Evolutionary conservation across 1,140 invertebrate species (phyloP), one percentile per base, ranked within the genome.

Genomic region (Capitella teleta): DNA sequence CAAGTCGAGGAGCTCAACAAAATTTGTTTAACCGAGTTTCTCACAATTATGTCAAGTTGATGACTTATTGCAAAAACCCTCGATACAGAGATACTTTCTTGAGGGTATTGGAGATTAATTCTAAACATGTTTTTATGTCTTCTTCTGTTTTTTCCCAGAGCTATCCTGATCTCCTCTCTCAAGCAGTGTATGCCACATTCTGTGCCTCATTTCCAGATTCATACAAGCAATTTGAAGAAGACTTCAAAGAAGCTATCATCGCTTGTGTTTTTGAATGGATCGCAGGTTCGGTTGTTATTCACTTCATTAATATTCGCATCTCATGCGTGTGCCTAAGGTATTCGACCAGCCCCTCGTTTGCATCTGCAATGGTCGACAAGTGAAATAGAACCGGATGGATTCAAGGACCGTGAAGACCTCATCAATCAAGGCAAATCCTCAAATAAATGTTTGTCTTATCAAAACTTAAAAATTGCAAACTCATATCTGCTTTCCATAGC

Each of bases 31-130:
- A 71, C 50, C 55, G 67, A 41, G 53, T 63, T 5, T 53, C 67
- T n/a, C 60, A 68, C 52, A 71, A 68, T 45, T 71, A 63, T 60
- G 67, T 70, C 12, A 65, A 67, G 30, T 51, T 71, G n/a, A 46
- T 68, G 41, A 42, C 62, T 32, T 61, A 55, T 54, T 54, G 57
- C 16, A 59, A 60, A 26, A 50, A 64, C 40, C 57, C 60, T 5
- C 16, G 56, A 6, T 63, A 61, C 28, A 57, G 52, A 36, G 64
- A 71, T 45, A 56, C 59, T 2, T 69, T 71, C 53, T 59, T 71
- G 28, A 66, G 61, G 56, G 67, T 68, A 38, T 52, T 49, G 45
- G 14, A 28, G 28, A 6, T 28, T 28, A n/a, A 37, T 48, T 30
- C 5, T 18, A 18, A 34, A 34, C 16, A 16, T 40, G 6, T 16